phyloP scores from a whole-genome alignment of 2,113 vertebrate species.

The Agelaius phoeniceus region DNA sequence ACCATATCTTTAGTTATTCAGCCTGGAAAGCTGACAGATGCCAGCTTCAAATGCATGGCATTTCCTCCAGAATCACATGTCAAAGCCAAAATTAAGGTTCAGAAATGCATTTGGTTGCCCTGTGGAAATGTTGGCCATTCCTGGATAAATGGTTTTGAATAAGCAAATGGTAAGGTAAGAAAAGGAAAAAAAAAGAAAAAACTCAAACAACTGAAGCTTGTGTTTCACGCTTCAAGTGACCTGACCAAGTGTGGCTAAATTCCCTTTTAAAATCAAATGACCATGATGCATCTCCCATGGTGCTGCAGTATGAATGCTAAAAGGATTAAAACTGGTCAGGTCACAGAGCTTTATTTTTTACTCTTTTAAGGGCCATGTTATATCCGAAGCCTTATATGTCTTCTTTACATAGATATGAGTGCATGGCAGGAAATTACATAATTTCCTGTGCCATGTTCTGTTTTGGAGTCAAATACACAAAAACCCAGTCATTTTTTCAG shows the following conservation, averaged over 20 bases:
- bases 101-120: not conserved
- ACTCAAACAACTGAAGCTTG: not conserved
- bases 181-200: not conserved
- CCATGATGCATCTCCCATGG: conserved; percentile 29
- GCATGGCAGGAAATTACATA: conserved; percentile 22
- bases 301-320: conserved; percentile 63
- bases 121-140: not conserved
- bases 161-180: conserved; percentile 57
- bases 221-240: conserved; percentile 41
- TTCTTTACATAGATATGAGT: conserved; percentile 24
- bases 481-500: not conserved
- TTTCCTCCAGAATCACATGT: not conserved
- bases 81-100: not conserved
- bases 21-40: not conserved
- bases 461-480: not conserved
- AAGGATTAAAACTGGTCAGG: conserved; percentile 55
- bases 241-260: conserved; percentile 28
- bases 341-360: conserved; percentile 31
- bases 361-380: conserved; percentile 9
- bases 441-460: not conserved
- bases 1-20: not conserved
- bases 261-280: conserved; percentile 61
- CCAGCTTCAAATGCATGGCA: not conserved
- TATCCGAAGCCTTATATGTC: not conserved
- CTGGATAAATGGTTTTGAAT: conserved; percentile 6